Conservation (phyloP, 1,140 invertebrate genomes). For the Zelostemma sp. region DNA sequence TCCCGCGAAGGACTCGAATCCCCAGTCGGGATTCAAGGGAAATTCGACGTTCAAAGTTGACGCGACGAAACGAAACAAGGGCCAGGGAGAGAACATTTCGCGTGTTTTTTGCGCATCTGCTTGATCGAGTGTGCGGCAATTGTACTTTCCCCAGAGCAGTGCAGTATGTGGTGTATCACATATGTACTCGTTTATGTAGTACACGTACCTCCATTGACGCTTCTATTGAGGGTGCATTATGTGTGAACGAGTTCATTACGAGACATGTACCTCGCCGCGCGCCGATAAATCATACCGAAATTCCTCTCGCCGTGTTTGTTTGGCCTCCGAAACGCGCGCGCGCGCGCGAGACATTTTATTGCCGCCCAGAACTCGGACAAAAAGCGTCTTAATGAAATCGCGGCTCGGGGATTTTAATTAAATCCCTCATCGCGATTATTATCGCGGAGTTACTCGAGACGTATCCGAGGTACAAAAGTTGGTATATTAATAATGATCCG, state of each 20-base stretch:
- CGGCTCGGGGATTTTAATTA: background rate
- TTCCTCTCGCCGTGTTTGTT: background rate
- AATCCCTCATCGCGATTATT: background rate
- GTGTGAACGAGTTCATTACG: constrained; percentile 15
- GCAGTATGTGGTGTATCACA: constrained; percentile 14
- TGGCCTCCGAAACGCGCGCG: background rate
- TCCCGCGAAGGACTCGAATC: too few species aligned
- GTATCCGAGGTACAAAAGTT: background rate
- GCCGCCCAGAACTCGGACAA: background rate
- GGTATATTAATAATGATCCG: background rate
- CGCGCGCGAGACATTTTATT: background rate
- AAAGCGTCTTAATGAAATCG: background rate
- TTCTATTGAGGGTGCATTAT: constrained; percentile 18
- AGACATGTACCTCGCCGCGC: background rate
- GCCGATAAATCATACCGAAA: constrained; percentile 1
- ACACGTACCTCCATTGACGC: constrained; percentile 27
- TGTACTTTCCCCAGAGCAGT: constrained; percentile 12
- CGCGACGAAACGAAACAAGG: constrained; percentile 14
- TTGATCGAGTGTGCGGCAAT: constrained; percentile 17
- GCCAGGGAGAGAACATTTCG: constrained; percentile 29
- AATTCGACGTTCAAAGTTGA: too few species aligned
- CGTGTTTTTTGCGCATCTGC: constrained; percentile 23
- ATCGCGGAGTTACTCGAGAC: background rate
- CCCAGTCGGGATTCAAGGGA: too few species aligned
- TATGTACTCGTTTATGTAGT: constrained; percentile 26